Evolutionary conservation across 2,113 vertebrate species (phyloP), one percentile per base, ranked within the genome.

Genomic region (Protomyctophum bolini): DNA sequence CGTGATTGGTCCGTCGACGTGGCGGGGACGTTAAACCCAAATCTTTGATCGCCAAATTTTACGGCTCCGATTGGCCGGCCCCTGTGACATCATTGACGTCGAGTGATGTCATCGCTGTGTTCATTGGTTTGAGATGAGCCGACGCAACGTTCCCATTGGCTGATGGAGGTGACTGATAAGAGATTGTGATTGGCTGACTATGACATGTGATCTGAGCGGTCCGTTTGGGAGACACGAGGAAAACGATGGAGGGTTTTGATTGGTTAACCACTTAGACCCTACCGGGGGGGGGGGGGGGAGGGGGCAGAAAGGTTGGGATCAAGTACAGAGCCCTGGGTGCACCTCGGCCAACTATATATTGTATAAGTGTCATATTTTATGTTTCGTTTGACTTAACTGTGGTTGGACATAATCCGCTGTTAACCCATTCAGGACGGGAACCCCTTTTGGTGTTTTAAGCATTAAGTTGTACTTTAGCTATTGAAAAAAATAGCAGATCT

Each of bases 121-220:
- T 8, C n/a, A 14, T 11, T 0, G 47, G 8, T 41, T 7, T 21
- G n/a, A 5, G 52, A 10, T 14, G 1, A 29, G 10, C n/a, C 12
- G 60, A 41, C 12, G 54, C 5, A 28, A 46, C 10, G 5, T 21
- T n/a, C 15, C n/a, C 58, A 47, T 54, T 50, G 21, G 50, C 57
- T 56, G 49, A 56, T 52, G 52, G 29, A 41, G 5, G 33, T 41
- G 33, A 41, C 33, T 1, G 21, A 21, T 21, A 21, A 21, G 21
- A 21, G 21, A 21, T 21, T 56, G 4, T 56, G 15, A 56, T 56
- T 15, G 55, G 5, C 12, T 8, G 8, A 10, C 65, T 47, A 33
- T 62, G 68, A 70, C 4, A 58, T 48, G 6, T 29, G 2, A 6
- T 64, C 28, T 62, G 51, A 80, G 68, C 51, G 48, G 66, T 28